Base-by-base conservation (phyloP, 2,797 vertebrate genomes). In the Enteromius fasciolatus region DNA sequence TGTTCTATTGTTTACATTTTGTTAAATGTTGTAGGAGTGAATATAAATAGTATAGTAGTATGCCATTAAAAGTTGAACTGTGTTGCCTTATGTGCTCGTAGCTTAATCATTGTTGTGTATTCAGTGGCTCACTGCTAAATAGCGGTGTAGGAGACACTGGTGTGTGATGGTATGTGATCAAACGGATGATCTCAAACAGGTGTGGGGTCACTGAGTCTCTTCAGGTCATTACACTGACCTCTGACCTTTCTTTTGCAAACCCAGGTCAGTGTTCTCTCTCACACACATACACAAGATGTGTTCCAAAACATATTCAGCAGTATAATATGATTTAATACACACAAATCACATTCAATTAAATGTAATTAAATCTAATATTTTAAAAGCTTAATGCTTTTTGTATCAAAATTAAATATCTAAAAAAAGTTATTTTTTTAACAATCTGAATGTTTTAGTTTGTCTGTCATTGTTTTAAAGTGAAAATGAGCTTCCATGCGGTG, bases 191-290 rank as follows among this genome's bases (percentile, higher is more conserved):
- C 59, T 70, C 64, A 72, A 70, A 76, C 91, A 93, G 93, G 92
- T 93, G 90, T 90, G 6, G 83, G 90, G 88, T 91, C 86, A 88
- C 44, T 7, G 85, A 54, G 66, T 41, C 88, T 90, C 89, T 91
- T 87, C 89, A 87, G 91, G 90, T 93, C 92, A 88, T 78, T 73
- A 78, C 66, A 76, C 73, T 88, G 86, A 85, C 89, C 88, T 89
- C 23, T 83, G 81, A 89, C 90, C 91, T 87, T 84, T 86, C 84
- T 87, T 85, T 84, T 89, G 54, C 25, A 78, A 78, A 78, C 44
- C 61, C 44, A 50, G 18, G 9, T 9, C 44, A 41, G 23, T 17
- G 18, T n/a, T 57, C 31, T 57, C 12, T 39, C 4, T 9, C 31
- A 6, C 23, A 41, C 54, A 20, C 3, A 15, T 1, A 77, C 18